Conservation (phyloP, 2,888 invertebrate species). For the Hecatera dysodea region DNA sequence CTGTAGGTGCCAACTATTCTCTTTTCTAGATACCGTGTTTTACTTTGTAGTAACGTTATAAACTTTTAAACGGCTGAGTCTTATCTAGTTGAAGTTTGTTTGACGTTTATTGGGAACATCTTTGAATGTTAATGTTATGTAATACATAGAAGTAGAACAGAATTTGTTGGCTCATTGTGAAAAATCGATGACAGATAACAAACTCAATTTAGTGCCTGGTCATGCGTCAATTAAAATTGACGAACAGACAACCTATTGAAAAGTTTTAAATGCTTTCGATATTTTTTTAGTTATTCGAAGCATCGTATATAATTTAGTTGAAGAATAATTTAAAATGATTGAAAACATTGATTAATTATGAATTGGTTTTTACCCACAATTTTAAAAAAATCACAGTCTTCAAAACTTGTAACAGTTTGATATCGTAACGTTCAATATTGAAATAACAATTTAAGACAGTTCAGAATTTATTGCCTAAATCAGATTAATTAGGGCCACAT, state of each 20-base stretch:
- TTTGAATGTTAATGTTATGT: slow-evolving; percentile 2
- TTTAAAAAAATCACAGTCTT: slow-evolving; percentile 13
- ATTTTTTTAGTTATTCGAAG: slow-evolving; percentile 21
- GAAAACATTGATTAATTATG: no score
- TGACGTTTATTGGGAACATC: slow-evolving; percentile 16
- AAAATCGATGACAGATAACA: slow-evolving; percentile 34
- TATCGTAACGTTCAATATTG: slow-evolving; percentile 15
- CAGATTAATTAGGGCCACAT: slow-evolving; percentile 27
- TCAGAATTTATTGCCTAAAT: slow-evolving; percentile 27
- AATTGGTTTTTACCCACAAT: background rate
- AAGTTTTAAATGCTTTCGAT: slow-evolving; percentile 32
- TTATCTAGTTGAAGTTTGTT: slow-evolving; percentile 51
- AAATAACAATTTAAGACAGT: slow-evolving; percentile 37
- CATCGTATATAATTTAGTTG: no score
- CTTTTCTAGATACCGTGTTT: slow-evolving; percentile 68
- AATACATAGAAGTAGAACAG: slow-evolving; percentile 5
- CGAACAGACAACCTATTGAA: slow-evolving; percentile 21
- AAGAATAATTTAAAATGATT: background rate
- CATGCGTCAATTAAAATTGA: slow-evolving; percentile 54
- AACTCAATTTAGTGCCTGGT: slow-evolving; percentile 8
- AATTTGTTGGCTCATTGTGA: slow-evolving; percentile 9
- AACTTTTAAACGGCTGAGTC: slow-evolving; percentile 67
- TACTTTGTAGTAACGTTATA: slow-evolving; percentile 71
- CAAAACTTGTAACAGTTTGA: slow-evolving; percentile 22
- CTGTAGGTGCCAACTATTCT: slow-evolving; percentile 79